Conservation (phyloP, 2,888 invertebrate genomes). For the Apodemia duryi region DNA sequence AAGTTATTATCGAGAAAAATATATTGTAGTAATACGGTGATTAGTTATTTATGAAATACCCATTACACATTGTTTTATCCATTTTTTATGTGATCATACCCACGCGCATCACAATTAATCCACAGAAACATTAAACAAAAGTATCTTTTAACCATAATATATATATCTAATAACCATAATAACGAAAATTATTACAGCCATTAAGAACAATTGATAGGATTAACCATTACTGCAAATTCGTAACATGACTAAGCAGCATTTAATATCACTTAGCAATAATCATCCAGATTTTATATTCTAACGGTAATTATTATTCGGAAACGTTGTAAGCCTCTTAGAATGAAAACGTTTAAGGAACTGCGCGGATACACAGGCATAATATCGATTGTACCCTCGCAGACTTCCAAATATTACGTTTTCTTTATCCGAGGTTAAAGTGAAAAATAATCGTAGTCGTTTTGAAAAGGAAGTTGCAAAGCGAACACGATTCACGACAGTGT, state of each 20-base stretch:
- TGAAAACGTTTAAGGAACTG: constrained; percentile 58
- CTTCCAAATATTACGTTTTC: constrained; percentile 56
- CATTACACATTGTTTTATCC: constrained; percentile 19
- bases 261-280: constrained; percentile 13
- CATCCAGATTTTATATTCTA: constrained; percentile 21
- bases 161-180: no score
- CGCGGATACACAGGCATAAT: constrained; percentile 55
- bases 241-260: constrained; percentile 20
- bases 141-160: background rate
- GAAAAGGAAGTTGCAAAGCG: constrained; percentile 72
- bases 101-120: background rate
- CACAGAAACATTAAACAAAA: background rate
- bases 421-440: constrained; percentile 50
- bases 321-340: constrained; percentile 62
- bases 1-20: constrained; percentile 42
- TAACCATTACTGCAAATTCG: constrained; percentile 17
- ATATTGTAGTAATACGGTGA: constrained; percentile 40
- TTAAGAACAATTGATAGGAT: background rate
- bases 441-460: constrained; percentile 58
- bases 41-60: constrained; percentile 36
- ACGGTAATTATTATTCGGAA: constrained; percentile 46
- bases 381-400: constrained; percentile 61
- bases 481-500: constrained; percentile 55
- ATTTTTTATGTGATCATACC: background rate
- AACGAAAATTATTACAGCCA: background rate